phyloP scores from a whole-genome alignment of 2,113 vertebrate genomes.

The Archocentrus centrarchus region DNA sequence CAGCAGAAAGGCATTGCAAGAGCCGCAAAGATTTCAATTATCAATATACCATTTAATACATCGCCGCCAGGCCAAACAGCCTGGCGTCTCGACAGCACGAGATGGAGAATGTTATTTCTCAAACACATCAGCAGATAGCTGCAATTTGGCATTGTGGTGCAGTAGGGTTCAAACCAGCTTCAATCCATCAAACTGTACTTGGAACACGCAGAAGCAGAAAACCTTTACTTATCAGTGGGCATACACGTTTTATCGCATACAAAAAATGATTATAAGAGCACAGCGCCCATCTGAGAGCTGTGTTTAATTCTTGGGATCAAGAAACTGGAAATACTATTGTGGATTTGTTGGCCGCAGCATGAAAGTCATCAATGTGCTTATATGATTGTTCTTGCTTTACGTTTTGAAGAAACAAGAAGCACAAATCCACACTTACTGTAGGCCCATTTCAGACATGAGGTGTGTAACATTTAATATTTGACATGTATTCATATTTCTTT shows the following conservation, averaged over 20 bases:
- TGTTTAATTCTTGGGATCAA: conserved; percentile 31
- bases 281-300: conserved; percentile 21
- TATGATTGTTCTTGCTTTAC: conserved; percentile 4
- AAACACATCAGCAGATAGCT: conserved; percentile 74
- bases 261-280: conserved; percentile 43
- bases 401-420: conserved; percentile 21
- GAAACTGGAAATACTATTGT: neutral
- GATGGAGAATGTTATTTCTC: conserved; percentile 79
- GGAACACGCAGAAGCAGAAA: conserved; percentile 37
- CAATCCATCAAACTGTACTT: conserved; percentile 75
- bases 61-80: conserved; percentile 71
- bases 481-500: neutral
- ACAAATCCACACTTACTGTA: neutral
- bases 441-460: neutral
- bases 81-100: conserved; percentile 68
- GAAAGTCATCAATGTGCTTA: neutral
- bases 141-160: conserved; percentile 67
- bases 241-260: conserved; percentile 18
- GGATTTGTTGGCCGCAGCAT: neutral
- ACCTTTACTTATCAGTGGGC: conserved; percentile 32
- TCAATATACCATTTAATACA: conserved; percentile 82
- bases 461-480: neutral
- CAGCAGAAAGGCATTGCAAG: conserved; percentile 74
- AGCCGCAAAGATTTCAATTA: conserved; percentile 79
- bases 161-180: conserved; percentile 52